Percentiles rank a stretch among this genome's conserved stretches.
Conservation (phyloP, 2,797 vertebrate genomes). For the Eulemur rubriventer region DNA sequence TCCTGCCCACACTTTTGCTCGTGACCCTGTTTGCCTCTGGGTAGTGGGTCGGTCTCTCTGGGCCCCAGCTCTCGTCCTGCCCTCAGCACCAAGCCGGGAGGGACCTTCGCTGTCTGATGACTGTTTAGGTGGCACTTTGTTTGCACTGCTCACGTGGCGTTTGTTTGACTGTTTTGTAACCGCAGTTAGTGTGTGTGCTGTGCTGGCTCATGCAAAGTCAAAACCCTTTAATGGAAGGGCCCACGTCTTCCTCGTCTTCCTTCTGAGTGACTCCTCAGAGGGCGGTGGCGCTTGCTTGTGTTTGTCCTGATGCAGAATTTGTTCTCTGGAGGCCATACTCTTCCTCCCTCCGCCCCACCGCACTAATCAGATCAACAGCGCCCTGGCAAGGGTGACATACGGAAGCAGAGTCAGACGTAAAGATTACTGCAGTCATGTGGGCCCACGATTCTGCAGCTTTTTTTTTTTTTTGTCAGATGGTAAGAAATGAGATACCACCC, state of each 20-base stretch:
- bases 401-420: constrained; percentile 19
- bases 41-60: not conserved
- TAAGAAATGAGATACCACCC: not conserved
- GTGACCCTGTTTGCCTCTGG: rapidly evolving
- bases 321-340: not conserved
- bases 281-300: not conserved
- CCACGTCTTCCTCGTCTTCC: not conserved
- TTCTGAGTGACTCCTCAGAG: not conserved
- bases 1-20: not conserved
- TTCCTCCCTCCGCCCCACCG: not conserved
- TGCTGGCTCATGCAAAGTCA: not conserved
- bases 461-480: not conserved
- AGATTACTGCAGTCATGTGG: not conserved
- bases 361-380: not conserved
- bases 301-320: not conserved
- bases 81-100: not conserved
- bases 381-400: not conserved
- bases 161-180: not conserved
- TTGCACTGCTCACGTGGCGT: not conserved
- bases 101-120: not conserved
- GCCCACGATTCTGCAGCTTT: not conserved
- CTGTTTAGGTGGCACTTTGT: not conserved
- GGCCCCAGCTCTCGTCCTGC: not conserved
- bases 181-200: not conserved
- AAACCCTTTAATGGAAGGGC: not conserved